Evolutionary conservation across 2,797 vertebrate genomes (phyloP).

Genomic region (Phylloscopus collybita): DNA sequence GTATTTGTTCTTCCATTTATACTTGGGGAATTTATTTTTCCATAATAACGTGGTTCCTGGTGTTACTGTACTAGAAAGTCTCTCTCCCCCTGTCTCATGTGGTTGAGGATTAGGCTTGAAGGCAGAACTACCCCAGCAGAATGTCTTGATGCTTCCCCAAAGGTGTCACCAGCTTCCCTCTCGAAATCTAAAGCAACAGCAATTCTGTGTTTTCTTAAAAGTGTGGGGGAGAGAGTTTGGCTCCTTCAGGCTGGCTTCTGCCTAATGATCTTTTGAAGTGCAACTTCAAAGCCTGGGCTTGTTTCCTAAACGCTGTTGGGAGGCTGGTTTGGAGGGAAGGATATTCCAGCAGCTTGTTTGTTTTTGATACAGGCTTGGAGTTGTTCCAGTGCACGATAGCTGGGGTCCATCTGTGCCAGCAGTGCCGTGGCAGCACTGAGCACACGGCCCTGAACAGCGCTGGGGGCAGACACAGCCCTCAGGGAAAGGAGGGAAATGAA

Average conservation of each 20-base stretch:
- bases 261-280: slow-evolving; percentile 14
- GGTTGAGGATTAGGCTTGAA: neutral
- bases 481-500: neutral
- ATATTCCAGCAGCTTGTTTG: neutral
- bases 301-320: neutral
- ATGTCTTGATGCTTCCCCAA: neutral
- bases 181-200: neutral
- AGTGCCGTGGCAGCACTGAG: neutral
- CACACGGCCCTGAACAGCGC: rapidly evolving
- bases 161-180: neutral
- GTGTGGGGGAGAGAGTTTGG: neutral
- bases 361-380: neutral
- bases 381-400: neutral
- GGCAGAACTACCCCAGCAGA: neutral
- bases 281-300: slow-evolving; percentile 34
- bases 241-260: slow-evolving; percentile 5
- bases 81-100: neutral
- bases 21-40: neutral
- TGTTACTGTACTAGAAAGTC: neutral
- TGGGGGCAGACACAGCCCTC: neutral
- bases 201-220: neutral
- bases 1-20: neutral
- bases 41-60: neutral
- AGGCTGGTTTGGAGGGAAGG: neutral
- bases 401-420: slow-evolving; percentile 2